A percentile compares a stretch with the other conserved stretches of the same genome.
Evolutionary conservation across 2,113 vertebrate species (phyloP).

Genomic region (Isurus oxyrinchus): DNA sequence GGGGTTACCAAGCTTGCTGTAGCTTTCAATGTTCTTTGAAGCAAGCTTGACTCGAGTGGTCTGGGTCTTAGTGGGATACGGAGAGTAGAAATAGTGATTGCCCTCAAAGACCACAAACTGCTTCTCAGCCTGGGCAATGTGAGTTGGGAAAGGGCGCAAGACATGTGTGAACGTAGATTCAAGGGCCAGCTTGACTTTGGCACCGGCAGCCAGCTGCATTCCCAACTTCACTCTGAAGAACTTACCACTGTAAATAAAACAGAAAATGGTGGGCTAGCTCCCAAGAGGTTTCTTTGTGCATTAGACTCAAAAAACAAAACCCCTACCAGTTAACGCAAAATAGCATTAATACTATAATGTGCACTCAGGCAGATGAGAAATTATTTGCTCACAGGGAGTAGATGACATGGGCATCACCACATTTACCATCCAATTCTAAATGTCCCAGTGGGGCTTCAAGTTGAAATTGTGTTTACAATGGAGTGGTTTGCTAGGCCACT

Average conservation of each 20-base stretch:
- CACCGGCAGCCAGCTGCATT: slow-evolving; percentile 67
- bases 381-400: too few relatives aligned
- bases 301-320: background rate
- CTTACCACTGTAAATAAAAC: slow-evolving; percentile 63
- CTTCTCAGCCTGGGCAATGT: slow-evolving; percentile 89
- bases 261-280: background rate
- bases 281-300: background rate
- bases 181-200: slow-evolving; percentile 71
- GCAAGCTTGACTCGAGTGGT: slow-evolving; percentile 80
- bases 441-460: background rate
- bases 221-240: slow-evolving; percentile 80
- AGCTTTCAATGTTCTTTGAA: slow-evolving; percentile 87
- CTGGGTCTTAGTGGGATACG: slow-evolving; percentile 79
- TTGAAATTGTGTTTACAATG: background rate
- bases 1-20: slow-evolving; percentile 88
- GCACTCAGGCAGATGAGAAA: background rate
- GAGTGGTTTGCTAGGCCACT: background rate
- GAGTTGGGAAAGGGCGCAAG: slow-evolving; percentile 82
- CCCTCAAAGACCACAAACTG: slow-evolving; percentile 95
- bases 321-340: background rate
- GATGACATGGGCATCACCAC: too few relatives aligned
- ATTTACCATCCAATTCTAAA: too few relatives aligned
- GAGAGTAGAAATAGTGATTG: slow-evolving; percentile 91
- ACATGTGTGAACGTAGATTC: slow-evolving; percentile 85
- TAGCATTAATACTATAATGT: background rate